Evolutionary conservation across 2,113 vertebrate species (phyloP), one percentile per base, ranked within the genome.

Genomic region (Capra hircus): DNA sequence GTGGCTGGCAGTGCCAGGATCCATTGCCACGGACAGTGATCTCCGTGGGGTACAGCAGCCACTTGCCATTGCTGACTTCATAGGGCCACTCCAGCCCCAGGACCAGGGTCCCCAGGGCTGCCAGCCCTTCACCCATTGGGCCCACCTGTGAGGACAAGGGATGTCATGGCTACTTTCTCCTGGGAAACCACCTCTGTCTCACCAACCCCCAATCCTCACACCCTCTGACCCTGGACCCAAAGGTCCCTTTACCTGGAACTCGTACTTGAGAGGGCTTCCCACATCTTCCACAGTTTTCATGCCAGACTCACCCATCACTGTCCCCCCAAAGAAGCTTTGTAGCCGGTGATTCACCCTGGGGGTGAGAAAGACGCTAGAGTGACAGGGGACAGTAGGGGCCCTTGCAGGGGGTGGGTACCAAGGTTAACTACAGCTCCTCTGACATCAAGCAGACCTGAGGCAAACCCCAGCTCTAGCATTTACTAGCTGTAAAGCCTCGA

Each of bases 41-140:
- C 98, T 99, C 99, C 0, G 99, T 99, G 89, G 99, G 99, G 97
- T 99, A 99, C 17, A 99, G 99, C 89, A 99, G 99, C 99, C 99
- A 99, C 84, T 99, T 99, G 71, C 99, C 99, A 0, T 99, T 99
- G 98, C 98, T 57, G 16, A 99, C 99, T 98, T 99, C 99, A 23
- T 98, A 99, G 7, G 99, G 99, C 99, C 99, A 99, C 74, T 99
- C 98, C 1, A 99, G 99, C 36, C 99, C 99, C 94, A 99, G 98
- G 86, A 99, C 97, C 88, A 99, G 98, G 21, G 98, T 99, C 71
- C 99, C 99, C 98, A 99, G 50, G 53, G 97, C 45, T 53, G 99
- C 99, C 96, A 99, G 98, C 0, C 99, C 98, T 78, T 99, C 98
- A 0, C 98, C 99, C 2, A 89, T 36, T 92, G 99, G 99, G 53